Base-by-base conservation (phyloP, 2,888 invertebrate genomes). In the Lasioglossum vierecki region DNA sequence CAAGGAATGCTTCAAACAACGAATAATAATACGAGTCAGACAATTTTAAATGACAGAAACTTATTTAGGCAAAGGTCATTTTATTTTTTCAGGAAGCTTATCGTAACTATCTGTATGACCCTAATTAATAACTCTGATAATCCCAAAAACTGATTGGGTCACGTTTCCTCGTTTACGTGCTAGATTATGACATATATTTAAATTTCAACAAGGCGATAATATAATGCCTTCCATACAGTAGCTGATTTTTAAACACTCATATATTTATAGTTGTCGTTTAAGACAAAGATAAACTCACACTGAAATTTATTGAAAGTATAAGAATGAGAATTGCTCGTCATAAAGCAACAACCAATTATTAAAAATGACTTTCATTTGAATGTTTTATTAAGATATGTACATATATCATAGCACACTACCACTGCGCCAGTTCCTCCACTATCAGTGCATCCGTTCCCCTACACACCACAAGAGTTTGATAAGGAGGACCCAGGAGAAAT, bases 91-190 rank as follows among this genome's bases (percentile, higher is more conserved):
- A 46, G 15, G 15, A 46, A 60, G 26, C 30, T 22, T 35, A 68
- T 39, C 35, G 9, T 68, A 35, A 22, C 35, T 39, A 18, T 68
- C 9, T 22, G 22, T 68, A 22, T 68, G 66, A 39, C 35, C 35
- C 66, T 35, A 68, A 35, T 68, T 68, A 68, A 22, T 22, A 35
- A 68, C 22, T 46, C 46, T 68, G 66, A 68, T 68, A 68, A 68
- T 39, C 63, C 30, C 63, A 63, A 39, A 35, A 68, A 68, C 9
- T 39, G 66, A 68, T 68, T 22, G 35, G 4, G 18, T 39, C 2
- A 68, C 22, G 22, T 30, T 63, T 63, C 63, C 30, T 63, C 30
- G 5, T 30, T 18, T 4, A 68, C 11, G 66, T 39, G 18, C 22
- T 9, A 35, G 66, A 68, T 35, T 68, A 4, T 22, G 35, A 4